Base-by-base conservation (phyloP, 2,797 vertebrate genomes). In the Chlorospingus flavigularis region DNA sequence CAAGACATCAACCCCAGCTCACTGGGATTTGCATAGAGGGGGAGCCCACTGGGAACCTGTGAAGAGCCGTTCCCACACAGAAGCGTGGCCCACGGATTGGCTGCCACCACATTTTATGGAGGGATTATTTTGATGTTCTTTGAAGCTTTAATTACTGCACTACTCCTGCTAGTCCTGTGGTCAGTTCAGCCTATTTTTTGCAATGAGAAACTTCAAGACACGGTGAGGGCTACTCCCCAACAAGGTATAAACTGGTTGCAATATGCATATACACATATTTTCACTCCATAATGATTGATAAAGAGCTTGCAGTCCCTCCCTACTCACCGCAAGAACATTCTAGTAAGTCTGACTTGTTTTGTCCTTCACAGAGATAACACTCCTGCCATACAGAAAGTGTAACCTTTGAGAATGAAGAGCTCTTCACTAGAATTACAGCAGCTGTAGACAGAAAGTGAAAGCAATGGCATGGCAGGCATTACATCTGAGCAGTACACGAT, bases 401-500 rank as follows among this genome's bases (percentile, higher is more conserved):
- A 95, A 95, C 83, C 88, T 90, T 68, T 77, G 71, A 60, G 88
- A 86, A 81, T 18, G 42, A 86, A 74, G 48, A 90, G 86, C n/a
- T 87, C 95, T 65, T 90, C 77, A 51, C 47, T 75, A 90, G 72
- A 92, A 84, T 51, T 75, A 91, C 13, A 16, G 58, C 86, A 90
- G 78, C 60, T 45, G 58, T 35, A 96, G 94, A 97, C 75, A 97
- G 94, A 97, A 97, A 97, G 92, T 88, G 96, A 97, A 97, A 97
- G 92, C 80, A 95, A 55, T 0, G 0, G 58, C 61, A 95, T 4
- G 16, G 65, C 75, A 93, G 45, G 82, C 66, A 91, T 79, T 73
- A 92, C 75, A 94, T 87, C 71, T 48, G 66, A 95, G 62, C 58
- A 89, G 87, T 60, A 93, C 18, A 7, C 20, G 2, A 83, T 92